These are phyloP conservation scores for Sebastes iracundus DNA, from an alignment of 2,797 vertebrate species.

Conservation along the genomic window DNA sequence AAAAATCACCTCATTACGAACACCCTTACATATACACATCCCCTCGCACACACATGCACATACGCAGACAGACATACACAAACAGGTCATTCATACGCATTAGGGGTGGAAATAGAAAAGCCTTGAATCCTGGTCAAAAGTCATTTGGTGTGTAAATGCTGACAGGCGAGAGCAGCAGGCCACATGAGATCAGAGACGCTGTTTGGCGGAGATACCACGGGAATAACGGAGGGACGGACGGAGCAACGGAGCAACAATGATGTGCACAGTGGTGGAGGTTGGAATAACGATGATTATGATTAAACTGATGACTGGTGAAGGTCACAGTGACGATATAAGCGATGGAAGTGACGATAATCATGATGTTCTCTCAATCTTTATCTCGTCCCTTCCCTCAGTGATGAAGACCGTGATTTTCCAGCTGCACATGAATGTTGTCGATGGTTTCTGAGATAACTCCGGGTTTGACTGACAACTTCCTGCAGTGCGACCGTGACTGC, in stretches of 20 bases:
- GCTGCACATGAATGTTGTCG: neutral
- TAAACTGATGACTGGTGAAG: slow-evolving; percentile 50
- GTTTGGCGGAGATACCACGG: neutral
- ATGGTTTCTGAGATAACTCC: slow-evolving; percentile 18
- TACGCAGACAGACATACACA: slow-evolving; percentile 6
- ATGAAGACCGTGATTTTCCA: neutral
- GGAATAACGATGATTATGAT: slow-evolving; percentile 36
- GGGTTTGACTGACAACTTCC: slow-evolving; percentile 9
- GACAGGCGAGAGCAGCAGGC: slow-evolving; percentile 43
- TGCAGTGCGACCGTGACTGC: neutral
- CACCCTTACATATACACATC: slow-evolving; percentile 6
- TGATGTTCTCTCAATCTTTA: slow-evolving; percentile 39
- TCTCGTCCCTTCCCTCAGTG: neutral
- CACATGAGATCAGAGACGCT: slow-evolving; percentile 11
- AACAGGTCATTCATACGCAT: slow-evolving; percentile 47
- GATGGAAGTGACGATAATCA: slow-evolving; percentile 40
- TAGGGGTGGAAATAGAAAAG: slow-evolving; percentile 38
- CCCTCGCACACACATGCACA: neutral
- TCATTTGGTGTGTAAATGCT: slow-evolving; percentile 56
- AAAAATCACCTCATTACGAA: slow-evolving; percentile 74
- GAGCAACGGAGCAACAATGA: neutral
- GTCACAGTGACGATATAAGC: slow-evolving; percentile 39
- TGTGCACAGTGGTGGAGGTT: neutral
- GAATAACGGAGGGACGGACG: neutral
- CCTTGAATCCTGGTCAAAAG: slow-evolving; percentile 58